Evolutionary conservation across 2,888 invertebrate species (phyloP), one percentile per base, ranked within the genome.

Genomic region (Hyalella azteca): DNA sequence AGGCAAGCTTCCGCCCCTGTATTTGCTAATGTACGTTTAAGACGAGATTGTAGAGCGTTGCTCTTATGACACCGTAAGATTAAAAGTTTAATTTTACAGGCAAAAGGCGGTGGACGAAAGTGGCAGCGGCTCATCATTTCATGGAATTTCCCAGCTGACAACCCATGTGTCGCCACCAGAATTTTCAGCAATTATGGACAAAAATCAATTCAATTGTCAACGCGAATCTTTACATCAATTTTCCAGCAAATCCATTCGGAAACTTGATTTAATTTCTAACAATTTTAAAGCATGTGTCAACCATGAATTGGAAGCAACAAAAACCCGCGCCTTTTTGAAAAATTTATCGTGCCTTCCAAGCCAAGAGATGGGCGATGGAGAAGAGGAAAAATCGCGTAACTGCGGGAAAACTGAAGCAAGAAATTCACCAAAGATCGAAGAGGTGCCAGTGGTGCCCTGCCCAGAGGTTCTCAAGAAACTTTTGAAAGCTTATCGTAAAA

Each of bases 371-470:
- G 7, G 11, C 26, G 22, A 26, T 54, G 54, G 4, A 26, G 54
- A 22, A 13, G 29, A 54, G 9, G 4, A 54, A 13, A 29, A 26
- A 50, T 19, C 5, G 15, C 7, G 50, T 26, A 26, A 26, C 7
- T 54, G 26, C 19, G 54, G n/a, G n/a, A n/a, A 54, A 54, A 29
- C 26, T 3, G 9, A 11, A 22, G 29, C 22, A 13, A 26, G 26
- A 4, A 54, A 13, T 87, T 88, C 76, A 80, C 82, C 1, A 81
- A 80, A 79, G 78, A 79, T 81, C 7, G 66, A 32, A 66, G 66
- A 66, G 36, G 66, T 39, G 32, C 66, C 66, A 15, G 66, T 66
- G 13, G 66, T 66, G 32, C 66, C 66, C 0, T 66, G 66, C 19
- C 66, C 66, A 36, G 66, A 66, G 19, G 66, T 66, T 36, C 36